Base-by-base conservation (phyloP, 2,113 vertebrate species). In the Brevimyrus niger region DNA sequence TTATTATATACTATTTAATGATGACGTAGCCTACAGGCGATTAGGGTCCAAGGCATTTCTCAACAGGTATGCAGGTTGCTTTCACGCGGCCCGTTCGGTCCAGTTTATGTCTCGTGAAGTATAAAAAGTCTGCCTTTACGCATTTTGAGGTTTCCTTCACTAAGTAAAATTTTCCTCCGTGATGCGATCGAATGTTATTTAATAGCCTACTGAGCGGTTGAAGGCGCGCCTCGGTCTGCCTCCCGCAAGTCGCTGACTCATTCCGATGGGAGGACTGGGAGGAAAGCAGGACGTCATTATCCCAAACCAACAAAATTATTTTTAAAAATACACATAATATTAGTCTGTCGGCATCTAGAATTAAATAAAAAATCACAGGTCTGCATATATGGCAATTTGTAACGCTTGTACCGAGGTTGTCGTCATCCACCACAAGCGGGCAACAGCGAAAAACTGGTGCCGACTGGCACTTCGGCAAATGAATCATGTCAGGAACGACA, bases 241-340 rank as follows among this genome's bases (percentile, higher is more conserved):
- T 84, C 9, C 82, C 82, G 23, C 82, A 84, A 84, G 42, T 4
- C 44, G 82, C 82, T 84, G 82, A 84, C 82, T 84, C 82, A 84
- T 42, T 84, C 42, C 44, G 82, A 46, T 9, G 44, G 2, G 82
- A n/a, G 44, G 82, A 44, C 82, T 10, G 21, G 82, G 10, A 4
- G 15, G 35, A 15, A 42, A 80, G 35, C 13, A 38, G 31, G 10
- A 42, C 73, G 73, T 42, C 13, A 80, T 80, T 80, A 65, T 65
- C 58, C 58, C 58, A 31, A 69, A 69, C n/a, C n/a, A 69, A 1
- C 10, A 31, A 69, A 69, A 27, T 69, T 31, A 31, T 69, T 31
- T 11, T 27, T 4, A 69, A 65, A 31, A 31, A 11, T 31, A 13
- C 61, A 31, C 61, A 69, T 65, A 11, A 69, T 69, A 69, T 27